Conservation (phyloP, 2,888 invertebrate species). For the Galerucella calmariensis region DNA sequence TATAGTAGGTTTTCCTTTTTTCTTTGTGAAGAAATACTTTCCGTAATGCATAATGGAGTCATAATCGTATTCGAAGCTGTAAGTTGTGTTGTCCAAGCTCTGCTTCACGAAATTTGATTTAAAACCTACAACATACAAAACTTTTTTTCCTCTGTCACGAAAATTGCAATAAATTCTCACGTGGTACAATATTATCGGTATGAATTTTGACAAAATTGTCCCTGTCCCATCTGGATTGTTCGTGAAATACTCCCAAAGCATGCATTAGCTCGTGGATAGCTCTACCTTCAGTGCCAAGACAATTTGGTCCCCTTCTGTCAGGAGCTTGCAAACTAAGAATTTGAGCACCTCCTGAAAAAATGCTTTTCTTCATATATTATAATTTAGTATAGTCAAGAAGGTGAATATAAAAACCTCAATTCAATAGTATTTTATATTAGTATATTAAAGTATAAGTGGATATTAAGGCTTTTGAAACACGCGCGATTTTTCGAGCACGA, state of each 20-base stretch:
- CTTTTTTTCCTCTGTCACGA: not conserved
- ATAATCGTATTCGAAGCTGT: constrained; percentile 79
- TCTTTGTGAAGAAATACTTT: constrained; percentile 72
- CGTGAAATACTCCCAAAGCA: constrained; percentile 84
- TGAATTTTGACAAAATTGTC: constrained; percentile 77
- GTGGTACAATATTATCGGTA: constrained; percentile 74
- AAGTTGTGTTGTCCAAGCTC: constrained; percentile 72
- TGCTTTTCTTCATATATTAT: too few species aligned
- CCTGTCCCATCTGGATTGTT: constrained; percentile 81
- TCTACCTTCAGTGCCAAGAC: constrained; percentile 75
- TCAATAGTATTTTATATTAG: too few species aligned
- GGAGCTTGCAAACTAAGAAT: constrained; percentile 76
- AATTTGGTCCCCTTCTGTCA: constrained; percentile 71
- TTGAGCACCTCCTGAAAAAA: constrained; percentile 73
- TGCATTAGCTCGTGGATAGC: constrained; percentile 87
- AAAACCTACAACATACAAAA: constrained; percentile 65
- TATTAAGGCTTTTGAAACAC: too few species aligned
- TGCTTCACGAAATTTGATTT: constrained; percentile 75
- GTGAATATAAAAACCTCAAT: too few species aligned
- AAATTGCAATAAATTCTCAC: constrained; percentile 59
- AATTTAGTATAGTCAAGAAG: too few species aligned
- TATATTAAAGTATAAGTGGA: too few species aligned
- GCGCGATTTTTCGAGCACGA: too few species aligned
- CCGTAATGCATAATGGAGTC: constrained; percentile 86
- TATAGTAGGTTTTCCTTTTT: constrained; percentile 72